Base-by-base conservation (phyloP, 2,888 invertebrate genomes). In the Drosophila peninsularis region DNA sequence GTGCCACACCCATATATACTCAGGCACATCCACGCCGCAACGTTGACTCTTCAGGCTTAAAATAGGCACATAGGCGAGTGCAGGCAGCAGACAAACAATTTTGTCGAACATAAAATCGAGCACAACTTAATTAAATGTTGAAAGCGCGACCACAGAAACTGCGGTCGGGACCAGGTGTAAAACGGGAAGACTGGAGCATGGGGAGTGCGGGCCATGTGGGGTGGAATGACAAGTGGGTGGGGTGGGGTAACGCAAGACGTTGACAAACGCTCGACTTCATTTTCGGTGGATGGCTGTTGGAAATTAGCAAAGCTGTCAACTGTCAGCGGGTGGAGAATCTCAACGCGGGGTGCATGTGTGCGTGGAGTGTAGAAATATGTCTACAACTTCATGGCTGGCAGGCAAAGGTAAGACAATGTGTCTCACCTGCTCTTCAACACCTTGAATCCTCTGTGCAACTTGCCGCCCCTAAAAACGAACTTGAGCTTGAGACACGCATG, bases 261-360 rank as follows among this genome's bases (percentile, higher is more conserved):
- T 86, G 89, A 86, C 83, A 88, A 75, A 75, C 62, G 55, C 74
- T 71, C 75, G 69, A 75, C 80, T 86, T 82, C 68, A 78, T 78
- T 82, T 86, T 80, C 53, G 78, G 64, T 71, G 64, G 70, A 68
- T 72, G 64, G 72, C 62, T 72, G 88, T 66, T 81, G 65, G 70
- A 87, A 88, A 88, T 88, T 88, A 88, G 90, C 90, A 86, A 78
- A 88, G 81, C 87, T 88, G 88, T 88, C 89, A 87, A 79, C 86
- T 88, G 82, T 77, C 86, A 89, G 79, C 63, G 64, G 66, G 47
- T 52, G 52, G 36, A 56, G 45, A 27, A 24, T n/a, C 47, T 47
- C 2, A 1, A 44, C n/a, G 50, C 30, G 42, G 50, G 21, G n/a
- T 42, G 21, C 19, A 45, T 56, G 30, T 45, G 61, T 24, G 52